Conservation (phyloP, 2,113 vertebrate species). For the Neogale vison region DNA sequence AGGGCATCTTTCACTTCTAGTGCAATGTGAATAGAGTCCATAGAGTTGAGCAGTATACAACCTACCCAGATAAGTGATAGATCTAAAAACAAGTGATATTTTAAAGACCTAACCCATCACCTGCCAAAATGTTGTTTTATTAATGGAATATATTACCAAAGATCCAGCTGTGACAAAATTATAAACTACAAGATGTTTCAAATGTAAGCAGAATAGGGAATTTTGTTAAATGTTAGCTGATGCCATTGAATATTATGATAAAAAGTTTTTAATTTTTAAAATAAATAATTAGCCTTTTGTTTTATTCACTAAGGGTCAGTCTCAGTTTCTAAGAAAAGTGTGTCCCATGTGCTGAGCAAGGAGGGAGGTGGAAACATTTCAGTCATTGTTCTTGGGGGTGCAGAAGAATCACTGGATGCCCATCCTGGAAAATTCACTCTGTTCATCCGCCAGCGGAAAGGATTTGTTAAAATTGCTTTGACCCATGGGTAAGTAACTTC, state of each 20-base stretch:
- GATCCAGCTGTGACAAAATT: background rate
- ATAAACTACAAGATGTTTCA: background rate
- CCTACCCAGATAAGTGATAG: background rate
- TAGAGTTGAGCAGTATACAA: background rate
- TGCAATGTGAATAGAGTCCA: background rate
- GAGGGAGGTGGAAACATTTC: constrained; percentile 83
- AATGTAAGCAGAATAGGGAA: background rate
- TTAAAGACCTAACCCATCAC: background rate
- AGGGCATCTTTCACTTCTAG: background rate
- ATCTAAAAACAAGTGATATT: background rate
- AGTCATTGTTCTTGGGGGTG: constrained; percentile 84
- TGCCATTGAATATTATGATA: background rate
- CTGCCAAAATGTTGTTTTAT: background rate
- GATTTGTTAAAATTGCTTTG: constrained; percentile 87
- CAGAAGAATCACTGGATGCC: constrained; percentile 84
- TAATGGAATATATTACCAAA: background rate
- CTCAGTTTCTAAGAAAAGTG: constrained; percentile 84
- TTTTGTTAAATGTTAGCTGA: background rate
- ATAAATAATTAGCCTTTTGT: background rate
- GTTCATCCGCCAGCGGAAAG: constrained; percentile 83
- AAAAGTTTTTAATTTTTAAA: background rate
- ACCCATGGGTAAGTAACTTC: constrained; percentile 83
- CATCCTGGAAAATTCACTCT: constrained; percentile 83
- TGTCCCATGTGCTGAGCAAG: constrained; percentile 82
- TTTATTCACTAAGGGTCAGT: constrained; percentile 82